Evolutionary conservation across 2,797 vertebrate species (phyloP).

Genomic region (Pseudomugil tenellus): DNA sequence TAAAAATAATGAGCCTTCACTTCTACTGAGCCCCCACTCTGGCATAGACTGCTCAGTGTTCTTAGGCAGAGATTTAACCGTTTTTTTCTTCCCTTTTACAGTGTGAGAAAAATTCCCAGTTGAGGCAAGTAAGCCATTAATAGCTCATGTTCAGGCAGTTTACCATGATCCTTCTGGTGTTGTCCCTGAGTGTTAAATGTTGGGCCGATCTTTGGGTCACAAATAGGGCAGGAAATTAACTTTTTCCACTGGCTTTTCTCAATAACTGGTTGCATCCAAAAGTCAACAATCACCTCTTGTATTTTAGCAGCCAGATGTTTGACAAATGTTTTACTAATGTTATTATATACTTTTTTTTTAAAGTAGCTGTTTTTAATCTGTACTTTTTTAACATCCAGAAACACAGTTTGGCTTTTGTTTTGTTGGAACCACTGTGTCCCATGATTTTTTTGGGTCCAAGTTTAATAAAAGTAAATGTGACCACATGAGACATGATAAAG

Average conservation of each 20-base stretch:
- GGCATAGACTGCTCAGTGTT: conserved; percentile 61
- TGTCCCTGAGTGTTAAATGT: conserved; percentile 42
- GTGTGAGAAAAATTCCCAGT: conserved; percentile 68
- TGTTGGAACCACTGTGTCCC: background rate
- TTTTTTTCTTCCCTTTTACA: conserved; percentile 59
- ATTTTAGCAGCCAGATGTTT: conserved; percentile 52
- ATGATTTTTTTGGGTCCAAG: background rate
- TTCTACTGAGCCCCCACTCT: conserved; percentile 54
- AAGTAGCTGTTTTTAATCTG: conserved; percentile 11
- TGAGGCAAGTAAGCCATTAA: conserved; percentile 56
- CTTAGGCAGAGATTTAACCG: conserved; percentile 52
- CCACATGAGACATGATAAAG: no score
- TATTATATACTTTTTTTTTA: background rate
- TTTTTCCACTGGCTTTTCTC: conserved; percentile 51
- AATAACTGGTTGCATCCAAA: conserved; percentile 27
- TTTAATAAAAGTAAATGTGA: no score
- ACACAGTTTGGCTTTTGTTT: conserved; percentile 11
- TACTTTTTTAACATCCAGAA: conserved; percentile 14
- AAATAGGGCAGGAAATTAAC: conserved; percentile 69
- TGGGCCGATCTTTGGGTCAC: conserved; percentile 55
- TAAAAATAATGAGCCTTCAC: conserved; percentile 77
- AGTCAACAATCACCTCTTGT: conserved; percentile 24
- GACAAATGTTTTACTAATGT: conserved; percentile 36
- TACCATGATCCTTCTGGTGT: conserved; percentile 42
- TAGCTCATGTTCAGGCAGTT: conserved; percentile 52